phyloP scores from a whole-genome alignment of 2,888 invertebrate species.

The Orchesella flavescens region DNA sequence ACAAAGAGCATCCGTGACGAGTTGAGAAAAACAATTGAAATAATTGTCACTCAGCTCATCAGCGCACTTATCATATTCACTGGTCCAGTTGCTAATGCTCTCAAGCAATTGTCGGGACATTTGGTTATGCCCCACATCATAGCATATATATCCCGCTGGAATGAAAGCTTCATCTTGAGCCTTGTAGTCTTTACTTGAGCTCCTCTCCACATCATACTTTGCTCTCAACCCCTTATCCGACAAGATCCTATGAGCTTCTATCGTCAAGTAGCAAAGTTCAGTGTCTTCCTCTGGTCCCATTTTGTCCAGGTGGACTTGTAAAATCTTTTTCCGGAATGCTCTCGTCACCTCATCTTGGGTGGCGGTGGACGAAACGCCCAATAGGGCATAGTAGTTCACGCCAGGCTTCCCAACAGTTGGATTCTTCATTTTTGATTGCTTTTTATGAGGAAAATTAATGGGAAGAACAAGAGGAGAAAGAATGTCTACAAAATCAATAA shows the following conservation, averaged over 20 bases:
- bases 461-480: not conserved
- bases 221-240: constrained; percentile 60
- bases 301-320: constrained; percentile 69
- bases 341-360: constrained; percentile 64
- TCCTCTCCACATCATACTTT: constrained; percentile 67
- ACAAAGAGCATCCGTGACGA: constrained; percentile 53
- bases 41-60: constrained; percentile 65
- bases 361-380: constrained; percentile 66
- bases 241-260: constrained; percentile 67
- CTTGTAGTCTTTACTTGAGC: constrained; percentile 55
- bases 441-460: not conserved
- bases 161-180: constrained; percentile 53
- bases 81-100: constrained; percentile 61
- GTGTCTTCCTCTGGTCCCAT: constrained; percentile 53
- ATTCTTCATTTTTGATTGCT: constrained; percentile 37
- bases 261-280: constrained; percentile 65
- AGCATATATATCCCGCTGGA: constrained; percentile 68
- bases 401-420: constrained; percentile 56
- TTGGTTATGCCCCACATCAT: constrained; percentile 65
- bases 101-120: constrained; percentile 60
- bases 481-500: not conserved
- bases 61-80: constrained; percentile 60
- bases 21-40: constrained; percentile 61
- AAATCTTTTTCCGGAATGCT: constrained; percentile 65
- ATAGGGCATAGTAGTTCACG: constrained; percentile 67